phyloP scores from a whole-genome alignment of 2,888 invertebrate genomes.

The Protodeltote pygarga region DNA sequence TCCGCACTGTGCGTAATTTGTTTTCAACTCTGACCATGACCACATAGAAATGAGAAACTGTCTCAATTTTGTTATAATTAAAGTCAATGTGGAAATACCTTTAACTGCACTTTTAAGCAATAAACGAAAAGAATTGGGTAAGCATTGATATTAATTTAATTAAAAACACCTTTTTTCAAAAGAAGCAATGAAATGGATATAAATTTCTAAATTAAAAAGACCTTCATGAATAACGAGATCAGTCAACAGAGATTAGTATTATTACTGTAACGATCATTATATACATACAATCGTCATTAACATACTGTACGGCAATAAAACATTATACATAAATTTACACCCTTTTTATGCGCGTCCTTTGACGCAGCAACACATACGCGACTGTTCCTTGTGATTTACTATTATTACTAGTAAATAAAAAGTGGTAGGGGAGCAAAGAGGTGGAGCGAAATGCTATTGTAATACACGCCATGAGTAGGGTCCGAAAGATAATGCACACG shows the following conservation, averaged over 20 bases:
- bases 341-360: conserved; percentile 71
- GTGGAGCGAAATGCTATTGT: conserved; percentile 84
- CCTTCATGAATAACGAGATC: conserved; percentile 22
- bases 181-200: conserved; percentile 1
- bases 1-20: too few relatives aligned
- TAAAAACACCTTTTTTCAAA: too few relatives aligned
- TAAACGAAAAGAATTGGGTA: too few relatives aligned
- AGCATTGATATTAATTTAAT: too few relatives aligned
- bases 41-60: too few relatives aligned
- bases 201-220: conserved; percentile 7
- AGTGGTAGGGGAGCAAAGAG: conserved; percentile 85
- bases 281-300: conserved; percentile 54
- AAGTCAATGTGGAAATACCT: too few relatives aligned
- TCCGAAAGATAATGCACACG: conserved; percentile 75
- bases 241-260: conserved; percentile 35
- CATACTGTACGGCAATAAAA: conserved; percentile 47
- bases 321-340: conserved; percentile 71
- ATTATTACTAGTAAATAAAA: conserved; percentile 87
- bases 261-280: conserved; percentile 51
- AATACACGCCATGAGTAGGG: conserved; percentile 73
- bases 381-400: conserved; percentile 80
- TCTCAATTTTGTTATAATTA: too few relatives aligned
- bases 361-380: conserved; percentile 70
- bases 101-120: too few relatives aligned
- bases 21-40: too few relatives aligned